A percentile compares a stretch with the other conserved stretches of the same genome.
Conservation (phyloP, 2,113 vertebrate species). For the Osmerus eperlanus region DNA sequence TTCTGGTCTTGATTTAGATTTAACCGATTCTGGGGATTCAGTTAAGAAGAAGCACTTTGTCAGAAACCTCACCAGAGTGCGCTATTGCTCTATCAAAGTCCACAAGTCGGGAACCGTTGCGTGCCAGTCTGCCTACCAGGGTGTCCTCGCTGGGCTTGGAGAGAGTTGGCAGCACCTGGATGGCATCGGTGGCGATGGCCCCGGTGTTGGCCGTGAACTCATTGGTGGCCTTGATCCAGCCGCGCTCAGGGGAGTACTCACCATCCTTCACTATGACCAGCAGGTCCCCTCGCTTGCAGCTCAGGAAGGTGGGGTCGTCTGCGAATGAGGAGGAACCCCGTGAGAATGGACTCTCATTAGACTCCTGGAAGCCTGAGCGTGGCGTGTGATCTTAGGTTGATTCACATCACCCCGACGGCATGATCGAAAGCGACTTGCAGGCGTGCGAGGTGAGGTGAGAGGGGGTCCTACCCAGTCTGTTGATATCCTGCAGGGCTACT, state of each 20-base stretch:
- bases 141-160: constrained; percentile 75
- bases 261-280: constrained; percentile 73
- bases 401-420: too few relatives aligned
- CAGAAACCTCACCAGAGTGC: neutral
- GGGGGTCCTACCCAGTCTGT: constrained; percentile 52
- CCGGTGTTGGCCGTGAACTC: constrained; percentile 77
- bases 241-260: constrained; percentile 44
- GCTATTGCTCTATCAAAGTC: too few relatives aligned
- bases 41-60: constrained; percentile 20
- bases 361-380: too few relatives aligned
- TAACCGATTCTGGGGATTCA: constrained; percentile 74
- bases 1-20: constrained; percentile 75
- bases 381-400: too few relatives aligned
- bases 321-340: neutral
- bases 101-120: neutral
- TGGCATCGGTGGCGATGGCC: constrained; percentile 61
- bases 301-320: constrained; percentile 77
- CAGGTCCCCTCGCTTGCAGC: constrained; percentile 84
- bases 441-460: too few relatives aligned
- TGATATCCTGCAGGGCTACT: constrained; percentile 75
- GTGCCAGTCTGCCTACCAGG: constrained; percentile 71
- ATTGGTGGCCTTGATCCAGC: constrained; percentile 76
- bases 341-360: neutral
- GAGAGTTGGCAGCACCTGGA: constrained; percentile 80
- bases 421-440: too few relatives aligned